Evolutionary conservation across 2,797 vertebrate species (phyloP).

Genomic region (Parotocinclus haroldoi): DNA sequence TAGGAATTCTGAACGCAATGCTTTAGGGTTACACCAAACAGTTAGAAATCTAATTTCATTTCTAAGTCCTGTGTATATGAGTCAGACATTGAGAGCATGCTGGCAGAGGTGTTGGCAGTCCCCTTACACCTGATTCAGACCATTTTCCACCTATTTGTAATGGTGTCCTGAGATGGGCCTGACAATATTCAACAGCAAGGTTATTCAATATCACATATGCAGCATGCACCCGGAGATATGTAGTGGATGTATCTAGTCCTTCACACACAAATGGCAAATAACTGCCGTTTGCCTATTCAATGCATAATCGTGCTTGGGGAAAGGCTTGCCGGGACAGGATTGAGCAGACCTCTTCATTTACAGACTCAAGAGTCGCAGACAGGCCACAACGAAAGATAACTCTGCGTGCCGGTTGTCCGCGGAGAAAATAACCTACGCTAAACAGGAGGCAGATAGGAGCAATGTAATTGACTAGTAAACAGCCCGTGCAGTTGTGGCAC

Average conservation of each 20-base stretch:
- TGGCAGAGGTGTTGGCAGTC: constrained; percentile 50
- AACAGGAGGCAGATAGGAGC: constrained; percentile 62
- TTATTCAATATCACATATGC: constrained; percentile 66
- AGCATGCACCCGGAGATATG: constrained; percentile 56
- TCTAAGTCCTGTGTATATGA: constrained; percentile 38
- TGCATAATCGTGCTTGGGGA: constrained; percentile 57
- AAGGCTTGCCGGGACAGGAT: constrained; percentile 56
- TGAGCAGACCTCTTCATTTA: constrained; percentile 67
- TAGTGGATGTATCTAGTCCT: constrained; percentile 64
- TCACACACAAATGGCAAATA: constrained; percentile 64
- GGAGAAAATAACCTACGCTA: constrained; percentile 65
- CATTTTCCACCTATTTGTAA: constrained; percentile 69
- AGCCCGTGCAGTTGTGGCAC: constrained; percentile 55
- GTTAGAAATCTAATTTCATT: constrained; percentile 1
- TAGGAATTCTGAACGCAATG: no score
- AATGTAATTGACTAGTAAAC: constrained; percentile 73
- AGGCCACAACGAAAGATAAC: constrained; percentile 75
- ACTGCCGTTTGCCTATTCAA: constrained; percentile 54
- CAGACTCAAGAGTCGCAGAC: constrained; percentile 62
- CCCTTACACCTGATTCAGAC: constrained; percentile 55
- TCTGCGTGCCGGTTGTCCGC: constrained; percentile 58
- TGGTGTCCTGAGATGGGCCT: constrained; percentile 58
- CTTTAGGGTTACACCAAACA: no score
- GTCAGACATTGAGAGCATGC: constrained; percentile 55
- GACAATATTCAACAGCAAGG: constrained; percentile 60